Evolutionary conservation across 2,113 vertebrate species (phyloP).

Genomic region (Archocentrus centrarchus): DNA sequence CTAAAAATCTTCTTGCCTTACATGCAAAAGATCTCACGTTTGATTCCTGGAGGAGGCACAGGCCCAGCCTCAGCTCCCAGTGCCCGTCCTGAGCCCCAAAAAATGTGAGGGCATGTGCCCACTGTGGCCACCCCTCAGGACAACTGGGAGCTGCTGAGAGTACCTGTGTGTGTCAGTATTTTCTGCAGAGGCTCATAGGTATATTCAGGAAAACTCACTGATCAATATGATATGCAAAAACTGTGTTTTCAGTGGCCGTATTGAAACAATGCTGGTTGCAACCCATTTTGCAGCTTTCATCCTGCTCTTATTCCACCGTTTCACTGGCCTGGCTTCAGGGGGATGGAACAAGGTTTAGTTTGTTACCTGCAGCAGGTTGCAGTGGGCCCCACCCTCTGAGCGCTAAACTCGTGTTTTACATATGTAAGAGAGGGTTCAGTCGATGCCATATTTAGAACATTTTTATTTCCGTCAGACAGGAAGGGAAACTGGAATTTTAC

Average conservation of each 20-base stretch:
- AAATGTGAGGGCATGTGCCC: too few relatives aligned
- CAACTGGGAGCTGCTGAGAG: too few relatives aligned
- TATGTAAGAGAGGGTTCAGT: not conserved
- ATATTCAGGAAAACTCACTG: not conserved
- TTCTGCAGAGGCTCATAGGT: too few relatives aligned
- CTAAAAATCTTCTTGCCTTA: not conserved
- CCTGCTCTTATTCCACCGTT: not conserved
- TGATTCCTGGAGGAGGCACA: not conserved
- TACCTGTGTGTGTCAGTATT: too few relatives aligned
- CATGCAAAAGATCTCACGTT: not conserved
- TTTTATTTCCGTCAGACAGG: not conserved
- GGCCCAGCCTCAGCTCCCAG: not conserved
- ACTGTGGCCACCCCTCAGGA: too few relatives aligned
- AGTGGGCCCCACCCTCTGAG: not conserved
- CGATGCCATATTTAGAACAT: not conserved
- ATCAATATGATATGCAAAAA: not conserved
- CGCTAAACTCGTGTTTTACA: not conserved
- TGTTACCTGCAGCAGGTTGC: not conserved
- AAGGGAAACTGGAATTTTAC: not conserved
- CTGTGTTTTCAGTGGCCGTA: not conserved
- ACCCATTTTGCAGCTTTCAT: too few relatives aligned
- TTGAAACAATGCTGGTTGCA: too few relatives aligned
- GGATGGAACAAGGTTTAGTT: not conserved
- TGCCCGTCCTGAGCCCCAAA: accelerated
- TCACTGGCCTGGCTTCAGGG: not conserved